phyloP scores from a whole-genome alignment of 2,797 vertebrate species.

The Rhabdomys pumilio region DNA sequence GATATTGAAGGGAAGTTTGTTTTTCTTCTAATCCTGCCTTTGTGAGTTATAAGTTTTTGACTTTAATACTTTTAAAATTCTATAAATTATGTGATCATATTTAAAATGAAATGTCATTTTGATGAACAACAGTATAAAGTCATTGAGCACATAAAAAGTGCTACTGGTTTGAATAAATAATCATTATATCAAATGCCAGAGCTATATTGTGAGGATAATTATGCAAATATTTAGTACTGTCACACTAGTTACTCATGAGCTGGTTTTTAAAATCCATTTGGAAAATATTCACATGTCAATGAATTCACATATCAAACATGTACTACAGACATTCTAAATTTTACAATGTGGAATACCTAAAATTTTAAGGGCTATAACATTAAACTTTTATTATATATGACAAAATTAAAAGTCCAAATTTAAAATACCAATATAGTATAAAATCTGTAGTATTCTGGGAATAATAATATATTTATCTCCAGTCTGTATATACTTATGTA shows the following conservation, averaged over 20 bases:
- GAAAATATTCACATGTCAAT: not conserved
- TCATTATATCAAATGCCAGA: not conserved
- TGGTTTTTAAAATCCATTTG: not conserved
- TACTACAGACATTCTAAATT: too few species aligned
- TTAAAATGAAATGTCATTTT: not conserved
- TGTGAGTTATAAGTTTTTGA: not conserved
- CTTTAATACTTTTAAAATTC: not conserved
- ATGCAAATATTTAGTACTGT: not conserved
- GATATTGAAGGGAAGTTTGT: too few species aligned
- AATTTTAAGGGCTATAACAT: too few species aligned
- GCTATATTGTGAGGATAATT: not conserved
- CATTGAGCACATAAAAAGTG: not conserved
- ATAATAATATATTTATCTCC: not conserved
- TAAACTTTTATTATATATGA: constrained; percentile 48
- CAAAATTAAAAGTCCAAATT: constrained; percentile 24
- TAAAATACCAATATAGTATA: not conserved
- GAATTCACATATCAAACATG: not conserved
- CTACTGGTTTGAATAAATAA: not conserved
- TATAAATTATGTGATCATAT: not conserved
- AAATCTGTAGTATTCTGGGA: not conserved
- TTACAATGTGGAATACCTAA: too few species aligned
- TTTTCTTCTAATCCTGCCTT: too few species aligned
- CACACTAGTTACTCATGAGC: not conserved
- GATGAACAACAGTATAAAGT: fast-evolving
- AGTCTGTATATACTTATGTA: not conserved